phyloP scores from a whole-genome alignment of 2,797 vertebrate species.

The Mus spretus region DNA sequence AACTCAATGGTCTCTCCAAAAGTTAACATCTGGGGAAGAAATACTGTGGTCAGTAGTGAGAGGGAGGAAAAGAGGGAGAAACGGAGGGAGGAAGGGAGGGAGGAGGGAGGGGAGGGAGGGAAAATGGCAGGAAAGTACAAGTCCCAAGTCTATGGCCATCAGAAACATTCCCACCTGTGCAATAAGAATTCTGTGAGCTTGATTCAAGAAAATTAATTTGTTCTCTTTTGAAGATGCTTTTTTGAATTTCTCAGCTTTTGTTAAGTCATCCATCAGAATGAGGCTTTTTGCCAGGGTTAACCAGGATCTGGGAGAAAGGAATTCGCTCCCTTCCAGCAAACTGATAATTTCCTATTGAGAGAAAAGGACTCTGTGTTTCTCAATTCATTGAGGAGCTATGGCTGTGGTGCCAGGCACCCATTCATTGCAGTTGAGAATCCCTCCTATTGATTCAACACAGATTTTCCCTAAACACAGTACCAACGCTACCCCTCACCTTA shows the following conservation, averaged over 20 bases:
- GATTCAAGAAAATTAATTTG: slow-evolving; percentile 83
- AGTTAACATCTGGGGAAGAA: slow-evolving; percentile 89
- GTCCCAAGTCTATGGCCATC: slow-evolving; percentile 31
- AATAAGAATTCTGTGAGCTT: slow-evolving; percentile 87
- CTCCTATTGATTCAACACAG: slow-evolving; percentile 2
- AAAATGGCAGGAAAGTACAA: not conserved
- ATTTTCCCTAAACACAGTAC: slow-evolving; percentile 37
- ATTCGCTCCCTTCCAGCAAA: slow-evolving; percentile 86
- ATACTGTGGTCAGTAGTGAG: not conserved
- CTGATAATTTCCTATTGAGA: slow-evolving; percentile 88
- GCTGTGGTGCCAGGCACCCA: not conserved
- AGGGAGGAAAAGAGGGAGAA: not conserved
- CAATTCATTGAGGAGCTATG: slow-evolving; percentile 12
- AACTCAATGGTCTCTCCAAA: slow-evolving; percentile 90
- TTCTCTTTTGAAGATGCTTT: slow-evolving; percentile 82
- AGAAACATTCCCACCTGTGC: slow-evolving; percentile 86
- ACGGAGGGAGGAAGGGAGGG: not conserved
- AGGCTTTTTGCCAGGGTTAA: slow-evolving; percentile 88
- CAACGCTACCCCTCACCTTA: slow-evolving; percentile 70
- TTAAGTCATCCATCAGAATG: slow-evolving; percentile 89
- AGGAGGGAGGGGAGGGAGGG: not conserved
- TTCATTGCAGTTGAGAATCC: not conserved
- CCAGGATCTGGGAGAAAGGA: slow-evolving; percentile 87
- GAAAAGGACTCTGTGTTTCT: slow-evolving; percentile 59
- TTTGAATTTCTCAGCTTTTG: slow-evolving; percentile 79